Percentiles rank a stretch among this genome's conserved stretches.
Conservation (phyloP, 2,888 invertebrate genomes). For the Troides oblongomaculatus region DNA sequence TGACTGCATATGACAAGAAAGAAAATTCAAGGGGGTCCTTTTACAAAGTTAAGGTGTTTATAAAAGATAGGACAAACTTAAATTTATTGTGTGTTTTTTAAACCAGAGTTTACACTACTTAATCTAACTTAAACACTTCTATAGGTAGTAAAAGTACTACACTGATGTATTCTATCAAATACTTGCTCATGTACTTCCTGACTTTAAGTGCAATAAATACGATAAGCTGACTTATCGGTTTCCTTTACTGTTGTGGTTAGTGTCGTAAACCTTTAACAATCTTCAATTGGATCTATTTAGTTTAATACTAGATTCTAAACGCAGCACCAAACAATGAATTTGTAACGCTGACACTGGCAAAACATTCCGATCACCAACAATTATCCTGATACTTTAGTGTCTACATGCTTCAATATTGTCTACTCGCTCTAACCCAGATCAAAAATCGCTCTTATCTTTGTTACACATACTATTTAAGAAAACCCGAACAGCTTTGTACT, state of each 20-base stretch:
- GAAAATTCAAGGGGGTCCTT: background rate
- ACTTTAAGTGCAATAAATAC: background rate
- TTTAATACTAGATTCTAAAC: conserved; percentile 41
- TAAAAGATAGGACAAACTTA: background rate
- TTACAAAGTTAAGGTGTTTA: background rate
- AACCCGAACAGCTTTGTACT: conserved; percentile 53
- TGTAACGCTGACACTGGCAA: conserved; percentile 73
- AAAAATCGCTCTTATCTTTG: conserved; percentile 37
- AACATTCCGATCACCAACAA: conserved; percentile 77
- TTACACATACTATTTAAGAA: conserved; percentile 51
- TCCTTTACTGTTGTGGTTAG: background rate
- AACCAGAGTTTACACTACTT: background rate
- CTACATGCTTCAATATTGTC: conserved; percentile 43
- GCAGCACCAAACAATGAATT: conserved; percentile 64
- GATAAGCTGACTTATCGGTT: background rate
- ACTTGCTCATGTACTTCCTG: background rate
- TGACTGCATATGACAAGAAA: background rate
- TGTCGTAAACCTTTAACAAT: background rate
- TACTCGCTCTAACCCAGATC: conserved; percentile 36
- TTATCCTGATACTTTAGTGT: conserved; percentile 66
- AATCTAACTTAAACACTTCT: too few relatives aligned
- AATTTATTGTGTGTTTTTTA: background rate
- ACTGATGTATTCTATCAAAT: background rate
- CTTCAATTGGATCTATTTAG: background rate
- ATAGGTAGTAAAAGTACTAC: background rate